Base-by-base conservation (phyloP, 2,888 invertebrate species). In the Synanthedon tipuliformis region DNA sequence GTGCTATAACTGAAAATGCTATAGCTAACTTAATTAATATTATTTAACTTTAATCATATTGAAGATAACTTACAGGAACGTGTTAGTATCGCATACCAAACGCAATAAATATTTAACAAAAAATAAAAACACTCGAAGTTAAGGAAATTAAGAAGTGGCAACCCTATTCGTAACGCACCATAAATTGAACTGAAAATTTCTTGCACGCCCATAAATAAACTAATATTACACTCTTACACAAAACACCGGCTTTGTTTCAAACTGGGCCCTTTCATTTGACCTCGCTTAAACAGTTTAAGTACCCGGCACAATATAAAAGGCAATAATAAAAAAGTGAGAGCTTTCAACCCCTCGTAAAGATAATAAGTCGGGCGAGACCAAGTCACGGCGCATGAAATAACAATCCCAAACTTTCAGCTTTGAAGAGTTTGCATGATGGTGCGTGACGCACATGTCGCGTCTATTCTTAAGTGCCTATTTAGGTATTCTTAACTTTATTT, bases 271-370 rank as follows among this genome's bases (percentile, higher is more conserved):
- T 64, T 59, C 54, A 57, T 62, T 65, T 65, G 74, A 71, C 72
- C 75, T 73, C 70, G 68, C 59, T 67, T 67, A 56, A 68, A 64
- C 70, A 64, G 69, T 75, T 60, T 75, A 76, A 79, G 72, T 71
- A 65, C 69, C 58, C 64, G 66, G 55, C 65, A 73, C 71, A 75
- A 75, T 73, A 74, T 77, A 75, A 76, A 76, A 69, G 69, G 73
- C 71, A 75, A 79, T 78, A 78, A 78, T 74, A 81, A 75, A 78
- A 79, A 81, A 79, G 68, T 73, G 77, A 71, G 73, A 75, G 78
- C 77, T 81, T 78, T 81, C 75, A 82, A 76, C 78, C 79, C 81
- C 80, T 83, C 81, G 74, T 83, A 81, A 81, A 81, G 79, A 83
- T 82, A 81, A 81, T 81, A 80, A 78, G 76, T 71, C 57, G 66